Evolutionary conservation across 2,797 vertebrate species (phyloP).

Genomic region (Spinus olivaceus): DNA sequence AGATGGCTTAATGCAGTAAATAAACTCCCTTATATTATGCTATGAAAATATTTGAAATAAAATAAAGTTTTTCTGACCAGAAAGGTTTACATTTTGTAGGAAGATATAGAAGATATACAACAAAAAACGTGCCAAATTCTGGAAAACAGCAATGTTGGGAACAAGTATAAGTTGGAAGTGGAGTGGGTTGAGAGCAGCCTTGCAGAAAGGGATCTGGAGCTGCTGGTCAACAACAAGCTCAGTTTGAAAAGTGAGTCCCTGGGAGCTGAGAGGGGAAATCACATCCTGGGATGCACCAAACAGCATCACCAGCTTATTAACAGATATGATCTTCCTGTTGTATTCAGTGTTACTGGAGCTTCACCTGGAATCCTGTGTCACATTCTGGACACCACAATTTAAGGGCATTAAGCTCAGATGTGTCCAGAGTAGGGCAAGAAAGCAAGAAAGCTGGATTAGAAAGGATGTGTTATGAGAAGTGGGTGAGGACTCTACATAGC

Average conservation of each 20-base stretch:
- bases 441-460: not conserved
- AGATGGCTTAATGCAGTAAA: not conserved
- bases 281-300: accelerated
- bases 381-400: not conserved
- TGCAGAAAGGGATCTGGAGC: not conserved
- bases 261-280: not conserved
- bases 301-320: accelerated
- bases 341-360: accelerated
- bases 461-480: not conserved
- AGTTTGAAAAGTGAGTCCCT: not conserved
- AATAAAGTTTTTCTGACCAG: not conserved
- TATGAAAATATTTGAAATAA: not conserved
- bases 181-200: not conserved
- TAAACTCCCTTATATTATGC: not conserved
- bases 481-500: not conserved
- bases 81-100: not conserved
- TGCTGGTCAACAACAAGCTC: not conserved
- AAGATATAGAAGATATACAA: not conserved
- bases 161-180: not conserved
- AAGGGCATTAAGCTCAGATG: not conserved
- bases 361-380: not conserved
- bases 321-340: accelerated
- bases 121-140: not conserved
- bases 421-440: not conserved
- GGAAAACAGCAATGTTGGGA: accelerated